A percentile compares a stretch with the other conserved stretches of the same genome.
These are phyloP conservation scores for Clarias fuscus DNA, from an alignment of 2,797 vertebrate genomes.

Conservation along the genomic window DNA sequence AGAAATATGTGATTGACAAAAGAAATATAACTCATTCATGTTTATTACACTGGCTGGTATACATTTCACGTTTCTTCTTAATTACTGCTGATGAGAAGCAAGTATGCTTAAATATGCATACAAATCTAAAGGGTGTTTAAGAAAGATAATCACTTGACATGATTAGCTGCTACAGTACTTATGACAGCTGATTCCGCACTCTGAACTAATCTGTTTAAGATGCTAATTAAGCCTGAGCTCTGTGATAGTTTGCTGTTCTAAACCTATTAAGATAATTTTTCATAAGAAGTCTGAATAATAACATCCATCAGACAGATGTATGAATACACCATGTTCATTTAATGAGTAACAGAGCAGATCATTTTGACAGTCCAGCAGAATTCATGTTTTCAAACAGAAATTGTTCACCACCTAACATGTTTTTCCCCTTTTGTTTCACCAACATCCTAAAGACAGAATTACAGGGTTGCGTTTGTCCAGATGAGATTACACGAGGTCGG, in stretches of 20 bases:
- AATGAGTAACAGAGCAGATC: slow-evolving; percentile 17
- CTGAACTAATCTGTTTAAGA: background rate
- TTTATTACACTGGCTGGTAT: background rate
- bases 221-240: background rate
- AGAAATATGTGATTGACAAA: background rate
- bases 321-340: slow-evolving; percentile 12
- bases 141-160: background rate
- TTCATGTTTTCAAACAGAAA: background rate
- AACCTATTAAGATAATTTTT: background rate
- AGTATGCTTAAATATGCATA: background rate
- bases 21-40: background rate
- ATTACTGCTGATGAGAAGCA: background rate
- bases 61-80: background rate
- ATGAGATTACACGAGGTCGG: background rate
- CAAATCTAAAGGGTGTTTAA: background rate
- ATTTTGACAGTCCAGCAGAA: slow-evolving; percentile 8
- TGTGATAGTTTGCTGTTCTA: background rate
- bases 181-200: background rate
- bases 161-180: no score
- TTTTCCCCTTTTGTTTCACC: background rate
- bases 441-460: background rate
- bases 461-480: background rate
- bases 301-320: background rate
- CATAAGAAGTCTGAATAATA: background rate
- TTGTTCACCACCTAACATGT: background rate